Conservation (phyloP, 2,888 invertebrate genomes). For the Cartodere bifasciata region DNA sequence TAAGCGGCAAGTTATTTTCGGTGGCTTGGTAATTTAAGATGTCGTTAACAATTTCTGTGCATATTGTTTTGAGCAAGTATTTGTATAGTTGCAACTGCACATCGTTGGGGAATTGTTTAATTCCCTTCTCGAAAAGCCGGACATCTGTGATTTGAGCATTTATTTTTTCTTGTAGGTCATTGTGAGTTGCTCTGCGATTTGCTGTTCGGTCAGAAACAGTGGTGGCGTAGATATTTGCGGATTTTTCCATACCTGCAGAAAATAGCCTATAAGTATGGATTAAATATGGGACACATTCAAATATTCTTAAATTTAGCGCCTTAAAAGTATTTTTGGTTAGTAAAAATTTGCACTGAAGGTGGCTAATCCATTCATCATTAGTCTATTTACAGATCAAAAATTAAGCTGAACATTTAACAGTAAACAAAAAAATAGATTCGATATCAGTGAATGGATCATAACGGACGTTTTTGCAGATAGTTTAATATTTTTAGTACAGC, state of each 20-base stretch:
- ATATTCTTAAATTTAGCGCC: too few species aligned
- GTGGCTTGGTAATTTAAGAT: slow-evolving; percentile 66
- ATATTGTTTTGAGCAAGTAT: slow-evolving; percentile 73
- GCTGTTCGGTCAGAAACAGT: slow-evolving; percentile 58
- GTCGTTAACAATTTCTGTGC: slow-evolving; percentile 69
- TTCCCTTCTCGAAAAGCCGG: slow-evolving; percentile 68
- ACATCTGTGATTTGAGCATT: slow-evolving; percentile 63
- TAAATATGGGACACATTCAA: too few species aligned
- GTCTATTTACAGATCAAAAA: too few species aligned
- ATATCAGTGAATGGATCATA: too few species aligned
- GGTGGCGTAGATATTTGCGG: slow-evolving; percentile 63
- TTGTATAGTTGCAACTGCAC: slow-evolving; percentile 60
- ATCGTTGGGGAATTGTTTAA: slow-evolving; percentile 48
- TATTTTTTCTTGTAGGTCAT: slow-evolving; percentile 71
- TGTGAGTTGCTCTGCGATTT: slow-evolving; percentile 62
- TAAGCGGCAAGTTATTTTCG: slow-evolving; percentile 51
- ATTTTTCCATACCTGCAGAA: slow-evolving; percentile 51
- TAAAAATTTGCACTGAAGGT: too few species aligned
- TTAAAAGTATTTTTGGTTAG: too few species aligned
- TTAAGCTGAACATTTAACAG: too few species aligned
- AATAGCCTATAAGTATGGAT: too few species aligned
- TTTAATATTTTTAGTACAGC: too few species aligned
- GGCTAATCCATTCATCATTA: too few species aligned
- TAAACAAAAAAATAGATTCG: too few species aligned
- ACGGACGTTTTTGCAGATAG: too few species aligned